Evolutionary conservation across 2,113 vertebrate species (phyloP).

Genomic region (Pimephales promelas): DNA sequence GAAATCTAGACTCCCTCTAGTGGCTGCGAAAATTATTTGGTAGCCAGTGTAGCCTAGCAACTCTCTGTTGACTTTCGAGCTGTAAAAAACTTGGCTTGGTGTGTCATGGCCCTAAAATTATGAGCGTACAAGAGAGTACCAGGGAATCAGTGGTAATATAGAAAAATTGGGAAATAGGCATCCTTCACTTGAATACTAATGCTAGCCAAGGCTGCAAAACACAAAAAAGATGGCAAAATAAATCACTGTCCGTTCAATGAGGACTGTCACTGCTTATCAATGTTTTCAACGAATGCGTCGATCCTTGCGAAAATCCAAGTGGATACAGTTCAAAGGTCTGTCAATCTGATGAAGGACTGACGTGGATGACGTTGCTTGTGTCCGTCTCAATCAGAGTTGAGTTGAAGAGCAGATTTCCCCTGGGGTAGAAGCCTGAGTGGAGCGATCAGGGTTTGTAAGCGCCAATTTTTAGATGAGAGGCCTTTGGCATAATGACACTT

Average conservation of each 20-base stretch:
- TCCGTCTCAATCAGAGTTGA: constrained; percentile 53
- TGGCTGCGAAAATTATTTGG: too few relatives aligned
- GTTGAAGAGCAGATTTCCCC: constrained; percentile 61
- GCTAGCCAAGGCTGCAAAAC: neutral
- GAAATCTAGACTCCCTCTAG: too few relatives aligned
- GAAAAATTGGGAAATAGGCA: neutral
- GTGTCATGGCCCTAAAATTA: neutral
- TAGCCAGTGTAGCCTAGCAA: too few relatives aligned
- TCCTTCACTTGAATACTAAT: neutral
- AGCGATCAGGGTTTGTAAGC: constrained; percentile 66
- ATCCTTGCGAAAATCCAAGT: constrained; percentile 52
- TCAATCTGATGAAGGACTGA: constrained; percentile 48
- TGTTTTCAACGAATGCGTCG: constrained; percentile 5
- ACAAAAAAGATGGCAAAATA: constrained; percentile 13
- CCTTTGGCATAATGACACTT: constrained; percentile 56
- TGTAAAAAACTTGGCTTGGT: too few relatives aligned
- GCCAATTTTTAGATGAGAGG: constrained; percentile 59
- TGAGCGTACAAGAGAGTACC: neutral
- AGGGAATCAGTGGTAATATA: neutral
- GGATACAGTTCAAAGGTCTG: constrained; percentile 16
- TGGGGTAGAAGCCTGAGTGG: neutral
- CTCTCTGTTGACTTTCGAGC: too few relatives aligned
- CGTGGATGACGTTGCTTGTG: constrained; percentile 28
- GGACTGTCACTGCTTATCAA: constrained; percentile 18
- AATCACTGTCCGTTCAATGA: neutral